Evolutionary conservation across 2,888 invertebrate genomes (phyloP), one percentile per base, ranked within the genome.

Genomic region (Flexamia atlantica): DNA sequence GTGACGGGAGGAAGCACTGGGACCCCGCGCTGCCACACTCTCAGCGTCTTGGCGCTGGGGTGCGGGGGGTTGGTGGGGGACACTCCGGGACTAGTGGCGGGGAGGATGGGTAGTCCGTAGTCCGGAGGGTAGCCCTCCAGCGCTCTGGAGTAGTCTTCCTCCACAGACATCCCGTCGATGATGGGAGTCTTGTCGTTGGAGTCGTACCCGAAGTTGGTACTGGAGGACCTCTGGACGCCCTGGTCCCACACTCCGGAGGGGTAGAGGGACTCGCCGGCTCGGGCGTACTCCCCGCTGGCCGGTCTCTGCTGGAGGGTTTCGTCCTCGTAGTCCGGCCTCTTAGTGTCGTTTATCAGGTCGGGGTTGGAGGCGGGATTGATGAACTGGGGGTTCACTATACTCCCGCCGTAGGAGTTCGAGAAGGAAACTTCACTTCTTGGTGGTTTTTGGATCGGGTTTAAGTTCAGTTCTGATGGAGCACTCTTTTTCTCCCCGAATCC

Each of bases 21-120:
- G 86, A 96, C 96, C 87, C 95, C 96, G 87, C 95, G 95, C 90
- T 96, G 96, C 96, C 97, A 97, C 87, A 97, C 96, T 87, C 96
- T 93, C 89, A 97, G 92, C 88, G 96, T 96, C 90, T 96, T 97
- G 86, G 96, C 94, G 88, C 93, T 93, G 1, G 93, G 92, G 68
- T 93, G 91, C 42, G 90, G 88, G 87, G 89, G 88, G 92, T 89
- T 90, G 91, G 91, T 90, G 87, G 89, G 88, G 88, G 90, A 87
- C 91, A 87, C 87, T 36, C 88, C 87, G 85, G 89, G 85, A 40
- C 82, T 82, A 12, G 85, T 87, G 89, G 90, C 82, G 42, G 87
- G 89, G 89, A 92, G 90, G 88, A 95, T 93, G 10, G 96, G 95
- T 89, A 96, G 91, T 82, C 96, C 96, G 90, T 96, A 95, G 90